Conservation (phyloP, 1,140 invertebrate genomes). For the Drosophila punjabiensis region DNA sequence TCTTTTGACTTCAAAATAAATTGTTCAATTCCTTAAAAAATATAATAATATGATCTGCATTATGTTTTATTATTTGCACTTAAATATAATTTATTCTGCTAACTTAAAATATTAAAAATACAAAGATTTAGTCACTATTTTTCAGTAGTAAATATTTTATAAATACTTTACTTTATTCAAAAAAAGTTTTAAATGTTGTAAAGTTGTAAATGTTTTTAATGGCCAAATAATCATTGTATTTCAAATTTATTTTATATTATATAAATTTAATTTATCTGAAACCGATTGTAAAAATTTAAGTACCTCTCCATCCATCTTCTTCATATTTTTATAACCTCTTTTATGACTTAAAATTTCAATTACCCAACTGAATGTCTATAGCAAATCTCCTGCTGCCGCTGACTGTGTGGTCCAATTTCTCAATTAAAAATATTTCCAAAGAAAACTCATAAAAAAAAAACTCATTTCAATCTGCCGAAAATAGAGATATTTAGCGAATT, state of each 20-base stretch:
- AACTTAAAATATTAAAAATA: too few relatives aligned
- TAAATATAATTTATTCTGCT: too few relatives aligned
- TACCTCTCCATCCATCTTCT: neutral
- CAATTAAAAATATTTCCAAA: conserved; percentile 54
- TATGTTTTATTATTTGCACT: too few relatives aligned
- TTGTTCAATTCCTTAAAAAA: neutral
- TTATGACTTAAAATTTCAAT: neutral
- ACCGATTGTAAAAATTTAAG: neutral
- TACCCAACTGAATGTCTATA: conserved; percentile 4
- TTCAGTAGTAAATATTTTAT: too few relatives aligned
- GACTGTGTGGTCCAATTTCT: conserved; percentile 42
- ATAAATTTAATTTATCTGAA: too few relatives aligned
- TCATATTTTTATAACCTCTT: neutral
- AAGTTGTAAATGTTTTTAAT: too few relatives aligned
- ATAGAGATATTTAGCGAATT: conserved; percentile 48
- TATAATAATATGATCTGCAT: neutral
- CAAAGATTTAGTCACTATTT: too few relatives aligned
- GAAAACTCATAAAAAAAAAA: conserved; percentile 53
- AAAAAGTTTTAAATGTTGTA: too few relatives aligned
- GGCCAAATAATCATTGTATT: too few relatives aligned
- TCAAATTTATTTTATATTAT: too few relatives aligned
- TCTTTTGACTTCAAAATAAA: neutral
- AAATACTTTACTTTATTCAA: too few relatives aligned
- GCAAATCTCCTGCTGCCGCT: neutral
- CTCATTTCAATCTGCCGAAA: conserved; percentile 24